Evolutionary conservation across 2,888 invertebrate genomes (phyloP).

Genomic region (Darwinula stevensoni): DNA sequence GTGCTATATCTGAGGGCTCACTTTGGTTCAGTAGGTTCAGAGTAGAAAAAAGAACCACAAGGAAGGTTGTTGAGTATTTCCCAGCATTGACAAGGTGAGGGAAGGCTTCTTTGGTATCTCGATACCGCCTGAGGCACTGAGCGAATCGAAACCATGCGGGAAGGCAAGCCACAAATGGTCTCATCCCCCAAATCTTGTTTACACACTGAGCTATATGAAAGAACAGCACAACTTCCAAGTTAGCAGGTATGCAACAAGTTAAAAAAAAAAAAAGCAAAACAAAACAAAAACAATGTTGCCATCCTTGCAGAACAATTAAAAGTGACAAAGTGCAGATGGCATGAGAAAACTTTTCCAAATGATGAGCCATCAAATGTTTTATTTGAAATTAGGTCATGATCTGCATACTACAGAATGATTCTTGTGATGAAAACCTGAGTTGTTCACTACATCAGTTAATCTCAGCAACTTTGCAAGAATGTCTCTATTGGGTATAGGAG

Average conservation of each 20-base stretch:
- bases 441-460: too few species aligned
- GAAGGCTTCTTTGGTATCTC: constrained; percentile 71
- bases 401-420: too few species aligned
- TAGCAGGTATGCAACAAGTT: background rate
- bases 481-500: too few species aligned
- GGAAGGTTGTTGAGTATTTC: constrained; percentile 89
- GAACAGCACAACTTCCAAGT: constrained; percentile 6
- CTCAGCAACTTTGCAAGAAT: too few species aligned
- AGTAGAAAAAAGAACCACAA: constrained; percentile 61
- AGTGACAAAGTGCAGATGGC: too few species aligned
- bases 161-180: constrained; percentile 60
- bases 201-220: constrained; percentile 28
- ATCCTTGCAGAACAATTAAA: too few species aligned
- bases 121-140: constrained; percentile 78
- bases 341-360: too few species aligned
- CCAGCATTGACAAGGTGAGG: constrained; percentile 93
- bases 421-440: too few species aligned
- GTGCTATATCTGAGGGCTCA: too few species aligned
- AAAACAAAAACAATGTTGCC: too few species aligned
- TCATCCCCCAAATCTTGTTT: constrained; percentile 36
- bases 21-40: constrained; percentile 21
- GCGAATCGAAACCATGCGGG: constrained; percentile 97
- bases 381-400: too few species aligned
- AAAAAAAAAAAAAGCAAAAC: constrained; percentile 5
- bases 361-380: too few species aligned